Percentiles rank a stretch among this genome's conserved stretches.
Conservation (phyloP, 2,888 invertebrate genomes). For the Drosophila anomalata region DNA sequence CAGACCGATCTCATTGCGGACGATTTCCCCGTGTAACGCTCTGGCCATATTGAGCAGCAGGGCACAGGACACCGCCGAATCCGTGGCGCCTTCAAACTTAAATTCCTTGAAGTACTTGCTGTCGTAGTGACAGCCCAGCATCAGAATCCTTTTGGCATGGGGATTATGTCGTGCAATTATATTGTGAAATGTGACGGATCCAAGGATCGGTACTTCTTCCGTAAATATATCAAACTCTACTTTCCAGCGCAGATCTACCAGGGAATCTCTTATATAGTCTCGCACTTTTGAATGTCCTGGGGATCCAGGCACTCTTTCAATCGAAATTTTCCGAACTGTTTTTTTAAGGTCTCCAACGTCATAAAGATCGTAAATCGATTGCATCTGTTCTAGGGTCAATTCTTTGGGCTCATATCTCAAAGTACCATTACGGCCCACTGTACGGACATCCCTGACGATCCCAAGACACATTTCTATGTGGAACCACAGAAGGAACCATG, state of each 20-base stretch:
- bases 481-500: neutral
- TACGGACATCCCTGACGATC: neutral
- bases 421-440: neutral
- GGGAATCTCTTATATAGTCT: constrained; percentile 86
- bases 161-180: constrained; percentile 89
- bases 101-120: constrained; percentile 86
- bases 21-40: constrained; percentile 87
- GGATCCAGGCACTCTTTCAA: constrained; percentile 93
- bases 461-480: no score
- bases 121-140: constrained; percentile 91
- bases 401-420: constrained; percentile 84
- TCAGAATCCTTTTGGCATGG: constrained; percentile 86
- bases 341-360: constrained; percentile 87
- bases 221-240: constrained; percentile 89
- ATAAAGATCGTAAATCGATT: constrained; percentile 85
- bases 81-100: constrained; percentile 88
- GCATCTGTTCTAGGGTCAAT: constrained; percentile 86
- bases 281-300: constrained; percentile 88
- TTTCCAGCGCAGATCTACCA: constrained; percentile 89
- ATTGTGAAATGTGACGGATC: constrained; percentile 88
- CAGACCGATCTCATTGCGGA: constrained; percentile 84
- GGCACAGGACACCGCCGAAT: constrained; percentile 97
- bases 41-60: constrained; percentile 93
- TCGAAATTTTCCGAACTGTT: constrained; percentile 89
- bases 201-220: constrained; percentile 87